Evolutionary conservation across 2,888 invertebrate species (phyloP).

Genomic region (Lysandra bellargus): DNA sequence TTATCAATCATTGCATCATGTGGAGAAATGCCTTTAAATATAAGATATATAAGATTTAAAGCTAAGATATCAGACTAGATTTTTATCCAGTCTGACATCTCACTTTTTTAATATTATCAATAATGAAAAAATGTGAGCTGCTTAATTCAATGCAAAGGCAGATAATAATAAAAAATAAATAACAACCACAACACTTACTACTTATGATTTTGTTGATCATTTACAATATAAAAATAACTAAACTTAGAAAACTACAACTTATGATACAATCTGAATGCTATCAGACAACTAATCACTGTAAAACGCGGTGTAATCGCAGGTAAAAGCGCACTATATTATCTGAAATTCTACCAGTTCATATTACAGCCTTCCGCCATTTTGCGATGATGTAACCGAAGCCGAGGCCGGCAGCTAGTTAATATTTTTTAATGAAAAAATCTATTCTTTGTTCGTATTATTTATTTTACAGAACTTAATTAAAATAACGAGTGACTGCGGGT

Average conservation of each 20-base stretch:
- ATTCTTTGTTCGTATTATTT: conserved; percentile 24
- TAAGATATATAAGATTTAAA: too few relatives aligned
- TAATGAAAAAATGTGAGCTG: too few relatives aligned
- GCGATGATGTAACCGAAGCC: background rate
- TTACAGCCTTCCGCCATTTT: background rate
- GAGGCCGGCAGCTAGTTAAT: conserved; percentile 11
- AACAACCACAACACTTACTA: too few relatives aligned
- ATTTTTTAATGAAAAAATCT: conserved; percentile 12
- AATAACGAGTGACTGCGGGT: conserved; percentile 13
- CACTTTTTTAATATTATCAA: too few relatives aligned
- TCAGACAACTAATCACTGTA: background rate
- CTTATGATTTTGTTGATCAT: too few relatives aligned
- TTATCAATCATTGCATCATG: too few relatives aligned
- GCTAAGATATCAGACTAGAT: too few relatives aligned
- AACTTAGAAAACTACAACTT: background rate
- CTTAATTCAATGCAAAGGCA: too few relatives aligned
- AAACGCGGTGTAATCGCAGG: background rate
- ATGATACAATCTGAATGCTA: background rate
- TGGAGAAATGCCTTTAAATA: too few relatives aligned
- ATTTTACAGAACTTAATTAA: conserved; percentile 23
- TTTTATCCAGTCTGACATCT: too few relatives aligned
- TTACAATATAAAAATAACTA: too few relatives aligned
- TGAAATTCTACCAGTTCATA: background rate
- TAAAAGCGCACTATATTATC: background rate
- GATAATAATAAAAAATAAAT: too few relatives aligned